phyloP scores from a whole-genome alignment of 1,140 invertebrate genomes.

The Paralvinella palmiformis region DNA sequence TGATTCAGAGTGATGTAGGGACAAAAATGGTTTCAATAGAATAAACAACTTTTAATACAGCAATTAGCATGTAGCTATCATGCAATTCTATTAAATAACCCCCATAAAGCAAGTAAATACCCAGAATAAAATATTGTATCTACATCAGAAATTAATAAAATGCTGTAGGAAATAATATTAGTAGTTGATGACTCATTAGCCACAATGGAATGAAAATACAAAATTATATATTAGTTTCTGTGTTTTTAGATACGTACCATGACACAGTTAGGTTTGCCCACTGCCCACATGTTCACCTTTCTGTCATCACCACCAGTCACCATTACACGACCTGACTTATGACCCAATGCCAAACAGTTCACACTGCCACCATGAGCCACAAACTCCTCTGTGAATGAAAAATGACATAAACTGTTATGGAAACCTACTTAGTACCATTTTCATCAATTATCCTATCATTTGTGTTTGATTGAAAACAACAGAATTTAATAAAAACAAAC shows the following conservation, averaged over 20 bases:
- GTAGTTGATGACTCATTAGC: too few relatives aligned
- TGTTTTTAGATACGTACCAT: constrained; percentile 79
- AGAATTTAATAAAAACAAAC: constrained; percentile 16
- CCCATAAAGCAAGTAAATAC: too few relatives aligned
- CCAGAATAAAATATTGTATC: too few relatives aligned
- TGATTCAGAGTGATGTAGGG: too few relatives aligned
- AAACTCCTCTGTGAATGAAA: constrained; percentile 70
- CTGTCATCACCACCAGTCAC: constrained; percentile 95
- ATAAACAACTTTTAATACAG: too few relatives aligned
- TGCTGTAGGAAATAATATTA: too few relatives aligned
- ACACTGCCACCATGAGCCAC: constrained; percentile 81
- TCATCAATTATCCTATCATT: neutral
- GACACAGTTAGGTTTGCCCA: constrained; percentile 90
- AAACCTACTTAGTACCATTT: neutral
- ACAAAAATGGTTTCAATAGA: too few relatives aligned
- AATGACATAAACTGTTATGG: neutral
- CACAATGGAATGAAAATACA: too few relatives aligned
- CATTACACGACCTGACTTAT: constrained; percentile 84
- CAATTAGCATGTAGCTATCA: too few relatives aligned
- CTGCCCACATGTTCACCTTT: constrained; percentile 95
- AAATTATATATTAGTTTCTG: too few relatives aligned
- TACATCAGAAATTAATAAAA: too few relatives aligned
- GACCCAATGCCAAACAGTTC: constrained; percentile 82
- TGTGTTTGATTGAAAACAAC: constrained; percentile 11
- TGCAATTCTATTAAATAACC: too few relatives aligned